These are phyloP conservation scores for Aramus guarauna DNA, from an alignment of 2,113 vertebrate genomes.

Conservation along the genomic window DNA sequence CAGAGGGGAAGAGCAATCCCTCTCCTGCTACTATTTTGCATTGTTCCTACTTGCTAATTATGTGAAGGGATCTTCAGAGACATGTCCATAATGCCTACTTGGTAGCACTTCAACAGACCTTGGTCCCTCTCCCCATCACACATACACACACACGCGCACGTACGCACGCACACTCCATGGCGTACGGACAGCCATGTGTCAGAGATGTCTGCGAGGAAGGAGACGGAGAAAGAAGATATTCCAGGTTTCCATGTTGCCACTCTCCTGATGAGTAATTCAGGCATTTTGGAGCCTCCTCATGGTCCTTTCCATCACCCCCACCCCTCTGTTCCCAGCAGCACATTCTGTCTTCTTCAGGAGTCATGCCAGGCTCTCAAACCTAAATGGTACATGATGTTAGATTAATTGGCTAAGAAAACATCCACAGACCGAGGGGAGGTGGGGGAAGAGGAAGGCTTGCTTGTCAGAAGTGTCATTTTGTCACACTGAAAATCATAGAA, in stretches of 20 bases:
- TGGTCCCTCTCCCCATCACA: background rate
- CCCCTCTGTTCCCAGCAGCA: background rate
- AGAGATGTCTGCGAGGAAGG: background rate
- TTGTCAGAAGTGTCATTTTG: slow-evolving; percentile 15
- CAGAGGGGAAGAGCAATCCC: background rate
- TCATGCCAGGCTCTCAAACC: slow-evolving; percentile 11
- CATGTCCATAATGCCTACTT: background rate
- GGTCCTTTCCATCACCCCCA: background rate
- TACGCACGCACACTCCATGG: background rate
- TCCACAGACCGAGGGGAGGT: background rate
- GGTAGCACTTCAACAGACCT: background rate
- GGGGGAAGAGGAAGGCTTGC: background rate
- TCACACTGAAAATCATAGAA: background rate
- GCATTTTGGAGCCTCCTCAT: slow-evolving; percentile 7
- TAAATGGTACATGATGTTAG: slow-evolving; percentile 12
- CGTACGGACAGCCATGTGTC: background rate
- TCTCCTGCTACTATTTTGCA: background rate
- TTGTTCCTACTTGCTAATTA: slow-evolving; percentile 20
- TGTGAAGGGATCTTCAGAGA: background rate
- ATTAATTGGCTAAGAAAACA: slow-evolving; percentile 38
- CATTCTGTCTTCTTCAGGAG: slow-evolving; percentile 40
- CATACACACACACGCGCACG: background rate
- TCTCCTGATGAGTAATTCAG: slow-evolving; percentile 32
- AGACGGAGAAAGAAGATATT: background rate
- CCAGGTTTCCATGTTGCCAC: background rate